Conservation (phyloP, 2,888 invertebrate genomes). For the Hypolimnas misippus region DNA sequence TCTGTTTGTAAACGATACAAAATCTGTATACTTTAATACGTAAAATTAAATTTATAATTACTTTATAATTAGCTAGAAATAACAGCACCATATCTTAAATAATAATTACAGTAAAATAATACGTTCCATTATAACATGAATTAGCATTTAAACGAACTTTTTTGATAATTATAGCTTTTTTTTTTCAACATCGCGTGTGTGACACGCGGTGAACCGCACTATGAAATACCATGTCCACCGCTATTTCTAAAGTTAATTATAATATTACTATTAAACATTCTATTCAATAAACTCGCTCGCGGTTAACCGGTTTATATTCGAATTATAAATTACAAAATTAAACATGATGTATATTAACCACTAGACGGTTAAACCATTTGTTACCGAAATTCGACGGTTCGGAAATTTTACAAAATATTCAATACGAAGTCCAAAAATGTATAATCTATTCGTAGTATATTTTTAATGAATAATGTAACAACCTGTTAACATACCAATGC, state of each 20-base stretch:
- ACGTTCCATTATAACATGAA: background rate
- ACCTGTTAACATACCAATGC: too few species aligned
- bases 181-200: slow-evolving; percentile 6
- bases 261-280: slow-evolving; percentile 18
- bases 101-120: too few species aligned
- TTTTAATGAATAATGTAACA: too few species aligned
- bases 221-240: slow-evolving; percentile 10
- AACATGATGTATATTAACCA: slow-evolving; percentile 7
- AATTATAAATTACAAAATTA: slow-evolving; percentile 7
- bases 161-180: background rate
- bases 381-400: background rate
- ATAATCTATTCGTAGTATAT: too few species aligned
- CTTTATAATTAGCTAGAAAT: too few species aligned
- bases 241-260: slow-evolving; percentile 21
- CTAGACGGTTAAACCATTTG: background rate
- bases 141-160: background rate
- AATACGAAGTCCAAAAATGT: too few species aligned
- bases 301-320: background rate
- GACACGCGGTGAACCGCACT: slow-evolving; percentile 16
- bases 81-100: too few species aligned
- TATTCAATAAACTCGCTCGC: slow-evolving; percentile 7
- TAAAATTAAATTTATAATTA: too few species aligned
- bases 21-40: too few species aligned
- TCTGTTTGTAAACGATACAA: too few species aligned
- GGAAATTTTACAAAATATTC: background rate